phyloP scores from a whole-genome alignment of 2,113 vertebrate genomes.

The Triplophysa siluroides region DNA sequence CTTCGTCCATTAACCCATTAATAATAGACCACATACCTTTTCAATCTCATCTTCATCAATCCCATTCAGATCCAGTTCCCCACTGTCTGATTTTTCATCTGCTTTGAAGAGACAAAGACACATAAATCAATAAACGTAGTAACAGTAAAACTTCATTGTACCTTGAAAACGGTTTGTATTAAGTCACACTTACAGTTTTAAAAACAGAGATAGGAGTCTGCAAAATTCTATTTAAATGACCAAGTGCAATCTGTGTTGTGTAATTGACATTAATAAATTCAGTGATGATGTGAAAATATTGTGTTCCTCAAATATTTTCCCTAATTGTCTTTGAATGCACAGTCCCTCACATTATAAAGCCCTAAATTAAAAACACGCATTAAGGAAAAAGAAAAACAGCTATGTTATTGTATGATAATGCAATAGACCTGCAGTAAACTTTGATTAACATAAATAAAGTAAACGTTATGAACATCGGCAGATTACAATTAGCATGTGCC shows the following conservation, averaged over 20 bases:
- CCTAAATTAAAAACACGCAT: slow-evolving; percentile 5
- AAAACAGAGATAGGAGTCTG: slow-evolving; percentile 3
- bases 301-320: slow-evolving; percentile 19
- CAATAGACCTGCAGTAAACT: slow-evolving; percentile 2
- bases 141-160: background rate
- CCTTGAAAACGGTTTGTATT: background rate
- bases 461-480: background rate
- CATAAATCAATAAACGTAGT: background rate
- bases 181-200: background rate
- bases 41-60: slow-evolving; percentile 95
- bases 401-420: background rate
- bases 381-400: slow-evolving; percentile 15
- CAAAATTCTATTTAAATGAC: slow-evolving; percentile 36
- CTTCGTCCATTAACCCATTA: background rate
- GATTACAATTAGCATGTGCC: slow-evolving; percentile 20
- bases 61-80: slow-evolving; percentile 90
- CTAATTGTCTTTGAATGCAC: slow-evolving; percentile 45
- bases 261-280: slow-evolving; percentile 54
- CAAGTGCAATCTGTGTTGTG: slow-evolving; percentile 28
- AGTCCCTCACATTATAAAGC: slow-evolving; percentile 19
- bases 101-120: slow-evolving; percentile 20
- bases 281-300: slow-evolving; percentile 37
- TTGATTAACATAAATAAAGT: slow-evolving; percentile 11
- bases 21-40: slow-evolving; percentile 75
- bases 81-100: slow-evolving; percentile 78